Evolutionary conservation across 1,140 invertebrate genomes (phyloP), one percentile per base, ranked within the genome.

Genomic region (Saxidomus purpurata): DNA sequence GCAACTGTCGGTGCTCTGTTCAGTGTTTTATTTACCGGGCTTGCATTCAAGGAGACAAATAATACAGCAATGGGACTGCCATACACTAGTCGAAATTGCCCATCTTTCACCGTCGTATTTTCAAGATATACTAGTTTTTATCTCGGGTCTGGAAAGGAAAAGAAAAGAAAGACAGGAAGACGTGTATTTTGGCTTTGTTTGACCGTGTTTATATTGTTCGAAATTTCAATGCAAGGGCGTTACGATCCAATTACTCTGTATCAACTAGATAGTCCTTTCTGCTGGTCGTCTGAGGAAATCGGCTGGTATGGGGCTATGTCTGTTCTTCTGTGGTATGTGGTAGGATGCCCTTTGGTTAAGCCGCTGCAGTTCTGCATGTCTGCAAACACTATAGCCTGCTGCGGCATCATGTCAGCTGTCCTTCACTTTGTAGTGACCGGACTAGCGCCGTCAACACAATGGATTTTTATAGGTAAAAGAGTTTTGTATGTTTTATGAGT

Each of bases 91-190:
- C 11, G 25, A 34, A 6, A 67, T n/a, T 9, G 15, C 3, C 80
- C 80, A 22, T 22, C 55, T 13, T 63, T 15, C 43, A 34, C 31
- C 19, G 19, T 15, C 11, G 13, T 82, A 43, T 22, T 34, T 15
- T n/a, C 28, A 15, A 82, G 40, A 22, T 82, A 82, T 43, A 40
- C 43, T n/a, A 43, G 59, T 36, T 82, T 82, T 63, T 82, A 82
- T 25, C 28, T 63, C 0, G 15, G 11, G 22, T 15, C 28, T 9
- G 52, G 80, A 0, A 8, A 28, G 22, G n/a, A 34, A 2, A 55
- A 25, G 6, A 59, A 82, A 4, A 43, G 59, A n/a, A n/a, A n/a
- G n/a, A n/a, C n/a, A n/a, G n/a, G n/a, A n/a, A n/a, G n/a, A 38
- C 19, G 38, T 9, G 25, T 40, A 9, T 82, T 82, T n/a, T 82